These are phyloP conservation scores for Chromobotia macracanthus DNA, from an alignment of 2,797 vertebrate species.

Conservation along the genomic window DNA sequence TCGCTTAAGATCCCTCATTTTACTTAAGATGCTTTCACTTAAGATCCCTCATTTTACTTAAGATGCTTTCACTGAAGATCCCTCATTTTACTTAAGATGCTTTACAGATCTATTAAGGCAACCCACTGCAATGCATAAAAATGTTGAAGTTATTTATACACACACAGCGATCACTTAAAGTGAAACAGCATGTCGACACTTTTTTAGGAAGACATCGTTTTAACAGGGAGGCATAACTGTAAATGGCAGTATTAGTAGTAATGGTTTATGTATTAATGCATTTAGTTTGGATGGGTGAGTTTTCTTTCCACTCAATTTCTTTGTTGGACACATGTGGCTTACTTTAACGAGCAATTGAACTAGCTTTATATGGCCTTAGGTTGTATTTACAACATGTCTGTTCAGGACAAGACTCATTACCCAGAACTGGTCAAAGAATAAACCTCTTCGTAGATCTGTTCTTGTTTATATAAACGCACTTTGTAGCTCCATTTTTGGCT, in stretches of 20 bases:
- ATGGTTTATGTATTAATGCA: constrained; percentile 45
- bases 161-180: background rate
- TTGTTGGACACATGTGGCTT: constrained; percentile 5
- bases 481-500: constrained; percentile 12
- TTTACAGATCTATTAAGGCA: background rate
- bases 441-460: no score
- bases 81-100: background rate
- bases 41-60: background rate
- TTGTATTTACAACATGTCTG: constrained; percentile 15
- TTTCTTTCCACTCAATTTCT: constrained; percentile 29
- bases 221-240: background rate
- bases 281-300: constrained; percentile 8
- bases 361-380: constrained; percentile 19
- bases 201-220: background rate
- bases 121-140: background rate
- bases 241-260: constrained; percentile 10
- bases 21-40: constrained; percentile 3
- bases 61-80: no score
- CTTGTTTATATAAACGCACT: background rate
- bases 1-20: no score
- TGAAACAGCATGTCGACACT: background rate
- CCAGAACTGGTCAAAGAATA: background rate
- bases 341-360: constrained; percentile 30
- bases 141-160: background rate
- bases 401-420: constrained; percentile 5